These are phyloP conservation scores for Himalopsyche japonica DNA, from an alignment of 2,888 invertebrate genomes.

Conservation along the genomic window DNA sequence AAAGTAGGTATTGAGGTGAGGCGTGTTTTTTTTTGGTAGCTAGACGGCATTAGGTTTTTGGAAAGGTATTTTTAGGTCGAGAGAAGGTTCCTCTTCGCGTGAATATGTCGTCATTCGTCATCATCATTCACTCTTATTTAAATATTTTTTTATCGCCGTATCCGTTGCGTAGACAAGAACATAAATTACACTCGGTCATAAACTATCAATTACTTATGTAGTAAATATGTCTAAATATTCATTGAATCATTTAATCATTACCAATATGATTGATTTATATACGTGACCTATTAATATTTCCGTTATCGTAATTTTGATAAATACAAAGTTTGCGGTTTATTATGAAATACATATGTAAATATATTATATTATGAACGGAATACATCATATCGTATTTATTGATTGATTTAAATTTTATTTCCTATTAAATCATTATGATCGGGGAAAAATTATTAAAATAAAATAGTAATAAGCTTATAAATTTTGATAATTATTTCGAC, in stretches of 20 bases:
- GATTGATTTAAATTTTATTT: too few species aligned
- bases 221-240: neutral
- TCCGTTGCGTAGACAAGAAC: neutral
- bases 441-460: too few species aligned
- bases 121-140: neutral
- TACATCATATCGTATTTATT: too few species aligned
- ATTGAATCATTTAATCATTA: neutral
- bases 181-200: neutral
- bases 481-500: too few species aligned
- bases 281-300: too few species aligned
- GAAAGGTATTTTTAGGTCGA: neutral
- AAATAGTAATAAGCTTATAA: too few species aligned
- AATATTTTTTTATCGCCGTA: neutral
- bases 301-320: too few species aligned
- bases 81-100: neutral
- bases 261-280: neutral
- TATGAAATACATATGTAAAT: too few species aligned
- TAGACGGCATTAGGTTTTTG: neutral
- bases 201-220: neutral
- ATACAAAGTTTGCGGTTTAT: too few species aligned
- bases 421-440: too few species aligned
- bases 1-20: slow-evolving; percentile 20
- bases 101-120: neutral
- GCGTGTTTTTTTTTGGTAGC: neutral
- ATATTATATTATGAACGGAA: too few species aligned